These are phyloP conservation scores for Chrysemys picta DNA, from an alignment of 2,113 vertebrate species.

Conservation along the genomic window DNA sequence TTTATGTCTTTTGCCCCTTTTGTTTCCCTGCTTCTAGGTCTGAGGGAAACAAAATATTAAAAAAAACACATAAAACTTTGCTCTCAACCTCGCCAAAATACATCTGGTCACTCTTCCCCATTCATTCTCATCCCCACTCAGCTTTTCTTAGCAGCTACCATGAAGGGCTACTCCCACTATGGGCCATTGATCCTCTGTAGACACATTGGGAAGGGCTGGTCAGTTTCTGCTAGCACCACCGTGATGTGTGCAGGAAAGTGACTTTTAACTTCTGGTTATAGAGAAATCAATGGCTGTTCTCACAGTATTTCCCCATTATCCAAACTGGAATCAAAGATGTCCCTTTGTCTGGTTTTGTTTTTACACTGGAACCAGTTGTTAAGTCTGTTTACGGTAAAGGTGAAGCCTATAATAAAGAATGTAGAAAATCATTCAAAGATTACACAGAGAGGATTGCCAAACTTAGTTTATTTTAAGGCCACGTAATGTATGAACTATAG, in stretches of 20 bases:
- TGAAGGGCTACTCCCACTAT: not conserved
- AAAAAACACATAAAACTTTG: conserved; percentile 1
- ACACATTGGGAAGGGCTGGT: not conserved
- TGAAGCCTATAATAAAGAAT: not conserved
- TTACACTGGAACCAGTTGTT: not conserved
- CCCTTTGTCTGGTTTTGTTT: not conserved
- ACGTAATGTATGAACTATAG: not conserved
- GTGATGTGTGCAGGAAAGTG: no score
- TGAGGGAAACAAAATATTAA: no score
- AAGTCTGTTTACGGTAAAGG: not conserved
- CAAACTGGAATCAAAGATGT: not conserved
- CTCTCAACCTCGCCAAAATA: conserved; percentile 11
- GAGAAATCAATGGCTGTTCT: no score
- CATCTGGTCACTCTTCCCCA: not conserved
- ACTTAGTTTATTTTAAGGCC: not conserved
- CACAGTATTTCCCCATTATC: no score
- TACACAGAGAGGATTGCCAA: not conserved
- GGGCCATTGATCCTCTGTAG: not conserved
- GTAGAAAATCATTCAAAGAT: not conserved
- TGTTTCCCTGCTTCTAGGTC: no score
- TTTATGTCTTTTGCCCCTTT: no score
- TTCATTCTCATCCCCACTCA: not conserved
- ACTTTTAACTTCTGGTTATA: no score
- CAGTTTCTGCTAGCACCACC: no score
- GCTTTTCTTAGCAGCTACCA: not conserved